Evolutionary conservation across 2,888 invertebrate genomes (phyloP).

Genomic region (Hyppa rectilinea): DNA sequence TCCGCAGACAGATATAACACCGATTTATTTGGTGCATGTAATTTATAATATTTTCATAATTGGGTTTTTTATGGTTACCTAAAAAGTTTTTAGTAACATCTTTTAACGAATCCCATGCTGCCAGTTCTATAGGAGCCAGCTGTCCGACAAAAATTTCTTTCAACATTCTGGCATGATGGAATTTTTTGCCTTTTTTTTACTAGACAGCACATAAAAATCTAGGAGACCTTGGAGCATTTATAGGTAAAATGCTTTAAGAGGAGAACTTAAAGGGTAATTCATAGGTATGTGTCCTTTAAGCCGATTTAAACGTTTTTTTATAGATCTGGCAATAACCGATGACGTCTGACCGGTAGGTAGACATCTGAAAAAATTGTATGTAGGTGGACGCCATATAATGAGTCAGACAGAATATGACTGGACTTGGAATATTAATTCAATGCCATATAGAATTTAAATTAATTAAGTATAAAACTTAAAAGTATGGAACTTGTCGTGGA

Average conservation of each 20-base stretch:
- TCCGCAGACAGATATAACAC: no score
- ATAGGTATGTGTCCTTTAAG: slow-evolving; percentile 23
- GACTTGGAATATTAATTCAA: slow-evolving; percentile 59
- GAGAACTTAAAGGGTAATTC: neutral
- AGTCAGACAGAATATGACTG: slow-evolving; percentile 55
- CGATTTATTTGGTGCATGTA: neutral
- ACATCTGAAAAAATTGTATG: slow-evolving; percentile 44
- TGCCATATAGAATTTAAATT: slow-evolving; percentile 64
- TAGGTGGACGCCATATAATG: slow-evolving; percentile 54
- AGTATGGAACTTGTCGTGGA: slow-evolving; percentile 58
- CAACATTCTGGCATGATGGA: neutral
- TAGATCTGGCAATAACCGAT: slow-evolving; percentile 4
- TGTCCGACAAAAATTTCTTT: neutral
- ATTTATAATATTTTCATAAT: neutral
- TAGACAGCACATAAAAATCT: neutral
- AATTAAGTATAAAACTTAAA: slow-evolving; percentile 52
- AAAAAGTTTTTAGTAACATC: no score
- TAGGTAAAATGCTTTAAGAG: no score
- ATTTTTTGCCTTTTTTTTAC: neutral
- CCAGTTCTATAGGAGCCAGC: neutral
- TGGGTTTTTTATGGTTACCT: neutral
- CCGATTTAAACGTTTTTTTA: slow-evolving; percentile 25
- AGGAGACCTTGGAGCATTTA: no score
- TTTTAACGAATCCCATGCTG: neutral
- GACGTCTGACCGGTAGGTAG: slow-evolving; percentile 22